phyloP scores from a whole-genome alignment of 2,888 invertebrate genomes.

The Unio delphinus region DNA sequence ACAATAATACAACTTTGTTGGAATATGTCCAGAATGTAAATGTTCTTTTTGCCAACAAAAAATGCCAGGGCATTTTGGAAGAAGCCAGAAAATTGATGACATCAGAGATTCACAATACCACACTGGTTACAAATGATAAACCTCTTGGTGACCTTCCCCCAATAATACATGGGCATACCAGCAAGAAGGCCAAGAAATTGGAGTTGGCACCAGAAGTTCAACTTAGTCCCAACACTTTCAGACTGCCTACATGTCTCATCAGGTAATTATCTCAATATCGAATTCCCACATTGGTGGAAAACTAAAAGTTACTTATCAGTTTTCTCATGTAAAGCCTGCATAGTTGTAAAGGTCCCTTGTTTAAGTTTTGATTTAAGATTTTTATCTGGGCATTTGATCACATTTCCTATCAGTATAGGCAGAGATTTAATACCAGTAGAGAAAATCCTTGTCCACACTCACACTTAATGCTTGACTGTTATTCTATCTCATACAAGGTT shows the following conservation, averaged over 20 bases:
- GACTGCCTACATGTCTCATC: conserved; percentile 74
- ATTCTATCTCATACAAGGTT: no score
- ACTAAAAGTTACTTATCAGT: no score
- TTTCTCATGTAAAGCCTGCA: no score
- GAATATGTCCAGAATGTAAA: conserved; percentile 84
- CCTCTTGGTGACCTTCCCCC: conserved; percentile 49
- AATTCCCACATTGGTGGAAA: no score
- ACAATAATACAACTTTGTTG: conserved; percentile 74
- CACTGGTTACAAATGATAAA: conserved; percentile 56
- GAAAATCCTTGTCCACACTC: no score
- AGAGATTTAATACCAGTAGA: no score
- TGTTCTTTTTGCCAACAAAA: conserved; percentile 82
- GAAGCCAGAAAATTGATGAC: conserved; percentile 82
- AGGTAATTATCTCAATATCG: conserved; percentile 69
- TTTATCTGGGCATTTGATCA: no score
- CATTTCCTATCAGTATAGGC: no score
- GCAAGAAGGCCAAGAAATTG: conserved; percentile 44
- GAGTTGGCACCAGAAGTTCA: conserved; percentile 47
- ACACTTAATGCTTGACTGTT: no score
- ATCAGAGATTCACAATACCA: conserved; percentile 84
- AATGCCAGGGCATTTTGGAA: conserved; percentile 81
- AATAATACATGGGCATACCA: conserved; percentile 31
- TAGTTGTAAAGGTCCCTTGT: no score
- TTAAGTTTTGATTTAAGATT: no score
- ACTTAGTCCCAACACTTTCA: conserved; percentile 67